Base-by-base conservation (phyloP, 1,140 invertebrate species). In the Lasioglossum albipes region DNA sequence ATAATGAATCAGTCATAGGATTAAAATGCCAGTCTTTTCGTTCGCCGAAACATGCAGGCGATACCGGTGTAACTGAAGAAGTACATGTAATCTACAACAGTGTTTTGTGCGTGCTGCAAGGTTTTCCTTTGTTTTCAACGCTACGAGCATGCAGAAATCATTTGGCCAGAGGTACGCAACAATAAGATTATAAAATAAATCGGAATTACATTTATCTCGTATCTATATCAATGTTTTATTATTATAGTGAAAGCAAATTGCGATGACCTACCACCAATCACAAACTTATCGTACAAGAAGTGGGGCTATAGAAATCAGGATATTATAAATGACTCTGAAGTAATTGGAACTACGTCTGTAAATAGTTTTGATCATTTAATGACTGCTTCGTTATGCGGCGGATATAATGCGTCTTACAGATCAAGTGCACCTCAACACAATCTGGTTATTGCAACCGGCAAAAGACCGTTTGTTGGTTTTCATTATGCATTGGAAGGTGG, bases 401-500 rank as follows among this genome's bases (percentile, higher is more conserved):
- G 97, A 67, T 97, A 96, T 91, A 95, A 95, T 90, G 95, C 95
- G 9, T 95, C 94, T 86, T 96, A 97, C 83, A 94, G 96, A 68
- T 95, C 96, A 1, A 95, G 95, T 82, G 96, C 97, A 1, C 96
- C 97, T 13, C 95, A 97, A 67, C 96, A 96, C 75, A 96, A 95
- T 78, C 93, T 98, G 52, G 96, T 98, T 67, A 89, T 98, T 27
- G 96, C 96, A 22, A 95, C 95, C n/a, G 98, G 98, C 4, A 94
- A 95, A 49, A 95, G 96, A 85, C 98, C 98, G 5, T 99, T 96
- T 92, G 87, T 98, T 83, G 97, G 96, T 18, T 98, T 98, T 92
- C 97, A 98, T 93, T 97, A 97, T 93, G 97, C 97, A 41, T 93
- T 98, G 52, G 98, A 99, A 95, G 97, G 97, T 83, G 95, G 96